A percentile compares a stretch with the other conserved stretches of the same genome.
Conservation (phyloP, 2,888 invertebrate species). For the Diadegma fenestrale region DNA sequence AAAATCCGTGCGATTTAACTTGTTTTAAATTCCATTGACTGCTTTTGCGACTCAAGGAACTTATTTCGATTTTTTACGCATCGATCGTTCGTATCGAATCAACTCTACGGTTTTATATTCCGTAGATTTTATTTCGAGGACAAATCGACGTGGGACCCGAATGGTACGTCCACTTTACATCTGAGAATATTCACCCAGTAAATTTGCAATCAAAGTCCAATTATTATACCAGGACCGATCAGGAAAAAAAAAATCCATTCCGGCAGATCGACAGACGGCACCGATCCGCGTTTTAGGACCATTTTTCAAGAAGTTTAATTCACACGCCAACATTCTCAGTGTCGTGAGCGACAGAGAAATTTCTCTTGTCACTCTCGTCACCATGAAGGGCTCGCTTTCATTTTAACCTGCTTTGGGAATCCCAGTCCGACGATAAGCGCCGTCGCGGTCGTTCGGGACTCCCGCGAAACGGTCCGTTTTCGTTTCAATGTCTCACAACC, state of each 20-base stretch:
- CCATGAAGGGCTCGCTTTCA: neutral
- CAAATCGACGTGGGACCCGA: neutral
- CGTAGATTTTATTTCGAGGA: neutral
- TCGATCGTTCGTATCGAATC: neutral
- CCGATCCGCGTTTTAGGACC: too few species aligned
- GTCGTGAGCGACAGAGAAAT: too few species aligned
- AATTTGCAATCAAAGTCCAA: neutral
- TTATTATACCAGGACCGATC: neutral
- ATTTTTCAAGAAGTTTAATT: too few species aligned
- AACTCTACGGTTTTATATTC: neutral
- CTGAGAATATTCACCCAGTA: neutral
- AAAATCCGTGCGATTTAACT: neutral
- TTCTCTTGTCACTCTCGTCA: too few species aligned
- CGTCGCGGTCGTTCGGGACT: too few species aligned
- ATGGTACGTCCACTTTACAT: neutral
- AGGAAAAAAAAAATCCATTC: neutral
- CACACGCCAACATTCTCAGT: too few species aligned
- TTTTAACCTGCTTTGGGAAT: neutral
- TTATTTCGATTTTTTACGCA: slow-evolving; percentile 1
- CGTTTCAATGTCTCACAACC: too few species aligned
- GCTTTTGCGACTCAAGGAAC: neutral
- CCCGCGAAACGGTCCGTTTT: too few species aligned
- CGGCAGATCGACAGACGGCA: too few species aligned
- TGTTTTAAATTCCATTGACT: neutral
- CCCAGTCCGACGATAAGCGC: neutral